Evolutionary conservation across 2,797 vertebrate genomes (phyloP).

Genomic region (Anguilla pacifica): DNA sequence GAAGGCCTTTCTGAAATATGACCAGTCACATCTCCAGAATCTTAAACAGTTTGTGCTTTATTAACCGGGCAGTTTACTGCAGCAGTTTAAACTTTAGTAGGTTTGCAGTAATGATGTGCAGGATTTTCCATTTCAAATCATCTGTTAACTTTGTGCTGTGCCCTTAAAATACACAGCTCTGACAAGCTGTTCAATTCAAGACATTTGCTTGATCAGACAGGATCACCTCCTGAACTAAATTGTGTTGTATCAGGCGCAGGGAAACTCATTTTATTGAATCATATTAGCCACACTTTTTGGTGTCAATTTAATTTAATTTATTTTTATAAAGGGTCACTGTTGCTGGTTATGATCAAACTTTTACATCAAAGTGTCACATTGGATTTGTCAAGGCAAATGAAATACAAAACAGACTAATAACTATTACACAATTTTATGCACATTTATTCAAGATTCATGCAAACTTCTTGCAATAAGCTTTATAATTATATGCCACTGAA

Average conservation of each 20-base stretch:
- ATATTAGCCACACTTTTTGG: not conserved
- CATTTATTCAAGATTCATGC: not conserved
- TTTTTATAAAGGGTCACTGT: constrained; percentile 3
- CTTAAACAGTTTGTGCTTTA: not conserved
- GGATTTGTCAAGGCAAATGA: not conserved
- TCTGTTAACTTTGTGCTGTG: constrained; percentile 61
- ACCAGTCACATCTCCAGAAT: not conserved
- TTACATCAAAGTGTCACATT: not conserved
- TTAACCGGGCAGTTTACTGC: not conserved
- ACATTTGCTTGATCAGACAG: constrained; percentile 60
- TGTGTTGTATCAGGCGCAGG: not conserved
- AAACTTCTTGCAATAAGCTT: not conserved
- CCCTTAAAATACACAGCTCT: constrained; percentile 75
- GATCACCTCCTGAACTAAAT: constrained; percentile 47
- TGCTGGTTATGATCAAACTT: not conserved
- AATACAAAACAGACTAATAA: not conserved
- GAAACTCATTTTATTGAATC: not conserved
- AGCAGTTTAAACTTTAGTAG: not conserved
- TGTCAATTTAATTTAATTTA: not conserved
- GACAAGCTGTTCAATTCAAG: constrained; percentile 76
- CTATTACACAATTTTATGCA: not conserved
- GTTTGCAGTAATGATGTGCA: not conserved
- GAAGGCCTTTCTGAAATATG: not conserved
- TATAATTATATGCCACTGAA: not conserved
- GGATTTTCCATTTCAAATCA: constrained; percentile 29